Conservation (phyloP, 2,888 invertebrate species). For the Shargacucullia verbasci region DNA sequence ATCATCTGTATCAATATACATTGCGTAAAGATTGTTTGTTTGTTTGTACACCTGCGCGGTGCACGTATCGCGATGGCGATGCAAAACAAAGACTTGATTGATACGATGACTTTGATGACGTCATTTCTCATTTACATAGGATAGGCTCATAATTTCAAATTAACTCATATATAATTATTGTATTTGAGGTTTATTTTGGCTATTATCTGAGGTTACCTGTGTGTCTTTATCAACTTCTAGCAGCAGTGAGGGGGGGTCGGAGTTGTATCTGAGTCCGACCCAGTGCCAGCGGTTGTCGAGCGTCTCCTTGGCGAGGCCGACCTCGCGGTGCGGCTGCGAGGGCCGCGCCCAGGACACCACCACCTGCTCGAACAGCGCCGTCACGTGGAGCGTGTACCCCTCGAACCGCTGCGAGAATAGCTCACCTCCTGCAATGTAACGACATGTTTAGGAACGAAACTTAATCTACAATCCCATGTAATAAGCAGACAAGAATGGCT, state of each 20-base stretch:
- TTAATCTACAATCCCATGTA: not conserved
- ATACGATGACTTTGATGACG: not conserved
- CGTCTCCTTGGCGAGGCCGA: conserved; percentile 91
- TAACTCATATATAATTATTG: not conserved
- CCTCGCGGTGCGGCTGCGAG: conserved; percentile 88
- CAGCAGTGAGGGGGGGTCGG: conserved; percentile 79
- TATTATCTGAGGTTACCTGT: conserved; percentile 62
- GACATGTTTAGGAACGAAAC: not conserved
- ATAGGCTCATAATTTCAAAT: not conserved
- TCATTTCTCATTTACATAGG: conserved; percentile 8
- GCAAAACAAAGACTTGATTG: conserved; percentile 7
- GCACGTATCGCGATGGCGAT: conserved; percentile 13
- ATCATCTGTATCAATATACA: conserved; percentile 36
- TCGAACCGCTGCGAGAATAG: conserved; percentile 92
- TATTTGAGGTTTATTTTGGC: too few relatives aligned
- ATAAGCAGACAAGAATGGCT: too few relatives aligned
- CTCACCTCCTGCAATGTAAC: conserved; percentile 89
- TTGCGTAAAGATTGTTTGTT: conserved; percentile 29
- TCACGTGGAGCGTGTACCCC: conserved; percentile 90
- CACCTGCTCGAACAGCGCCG: conserved; percentile 89
- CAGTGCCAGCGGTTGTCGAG: conserved; percentile 95
- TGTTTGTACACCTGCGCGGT: conserved; percentile 34
- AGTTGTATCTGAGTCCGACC: conserved; percentile 90
- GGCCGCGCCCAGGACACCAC: conserved; percentile 89
- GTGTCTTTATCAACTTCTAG: conserved; percentile 80